Evolutionary conservation across 2,113 vertebrate genomes (phyloP).

Genomic region (Dissostichus mawsoni): DNA sequence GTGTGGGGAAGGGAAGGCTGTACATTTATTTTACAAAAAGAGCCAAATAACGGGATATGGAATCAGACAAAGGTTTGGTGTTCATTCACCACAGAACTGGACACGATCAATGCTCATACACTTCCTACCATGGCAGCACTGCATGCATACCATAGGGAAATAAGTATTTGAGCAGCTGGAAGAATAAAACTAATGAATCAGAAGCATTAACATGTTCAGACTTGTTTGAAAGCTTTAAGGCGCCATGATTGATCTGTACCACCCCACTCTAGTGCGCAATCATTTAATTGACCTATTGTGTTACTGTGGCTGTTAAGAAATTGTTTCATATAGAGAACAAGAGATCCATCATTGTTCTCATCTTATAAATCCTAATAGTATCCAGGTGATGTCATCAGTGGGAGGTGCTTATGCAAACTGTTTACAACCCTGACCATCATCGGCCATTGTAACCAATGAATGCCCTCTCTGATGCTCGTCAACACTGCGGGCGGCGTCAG

Average conservation of each 20-base stretch:
- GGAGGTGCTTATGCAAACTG: constrained; percentile 30
- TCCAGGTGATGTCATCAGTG: constrained; percentile 27
- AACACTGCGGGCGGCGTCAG: constrained; percentile 57
- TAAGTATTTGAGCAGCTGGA: constrained; percentile 15
- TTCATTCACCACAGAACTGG: not conserved
- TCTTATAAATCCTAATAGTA: not conserved
- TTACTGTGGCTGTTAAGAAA: not conserved
- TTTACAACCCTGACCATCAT: constrained; percentile 35
- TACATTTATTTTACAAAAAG: constrained; percentile 1
- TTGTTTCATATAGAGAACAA: not conserved
- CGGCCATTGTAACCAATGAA: constrained; percentile 31
- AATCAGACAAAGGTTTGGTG: not conserved
- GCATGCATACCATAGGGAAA: not conserved
- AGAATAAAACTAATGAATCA: constrained; percentile 22
- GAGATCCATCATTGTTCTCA: not conserved
- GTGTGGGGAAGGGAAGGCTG: not conserved
- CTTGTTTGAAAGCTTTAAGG: constrained; percentile 27
- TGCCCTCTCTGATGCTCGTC: constrained; percentile 37
- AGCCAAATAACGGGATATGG: not conserved
- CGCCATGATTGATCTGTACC: constrained; percentile 7
- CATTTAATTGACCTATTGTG: not conserved
- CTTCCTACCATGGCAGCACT: not conserved
- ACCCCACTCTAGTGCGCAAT: constrained; percentile 4
- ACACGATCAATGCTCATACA: not conserved
- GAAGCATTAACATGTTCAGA: constrained; percentile 30